These are phyloP conservation scores for Rhea pennata DNA, from an alignment of 2,113 vertebrate genomes.

Conservation along the genomic window DNA sequence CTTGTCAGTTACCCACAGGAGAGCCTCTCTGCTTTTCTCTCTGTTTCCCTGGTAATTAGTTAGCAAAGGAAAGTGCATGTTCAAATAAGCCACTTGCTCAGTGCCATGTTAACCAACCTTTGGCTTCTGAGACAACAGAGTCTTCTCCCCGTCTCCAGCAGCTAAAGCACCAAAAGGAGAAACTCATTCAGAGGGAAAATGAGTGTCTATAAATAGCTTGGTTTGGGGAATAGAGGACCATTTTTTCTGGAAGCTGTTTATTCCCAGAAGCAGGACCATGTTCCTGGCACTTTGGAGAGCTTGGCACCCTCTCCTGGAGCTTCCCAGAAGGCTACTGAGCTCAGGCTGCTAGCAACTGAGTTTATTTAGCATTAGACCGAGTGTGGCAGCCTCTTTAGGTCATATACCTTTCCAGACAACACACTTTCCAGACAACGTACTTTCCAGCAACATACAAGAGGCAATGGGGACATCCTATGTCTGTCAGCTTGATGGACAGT, in stretches of 20 bases:
- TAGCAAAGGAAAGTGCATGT: not conserved
- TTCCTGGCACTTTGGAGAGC: not conserved
- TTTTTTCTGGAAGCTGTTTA: not conserved
- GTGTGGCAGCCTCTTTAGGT: not conserved
- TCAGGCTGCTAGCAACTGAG: not conserved
- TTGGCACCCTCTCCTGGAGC: not conserved
- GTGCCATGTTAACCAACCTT: not conserved
- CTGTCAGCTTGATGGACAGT: not conserved
- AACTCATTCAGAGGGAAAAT: not conserved
- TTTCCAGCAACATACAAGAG: not conserved
- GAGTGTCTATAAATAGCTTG: not conserved
- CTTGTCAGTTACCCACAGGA: not conserved
- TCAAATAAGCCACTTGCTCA: not conserved
- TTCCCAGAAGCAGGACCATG: not conserved
- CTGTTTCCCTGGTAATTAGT: not conserved
- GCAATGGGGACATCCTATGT: not conserved
- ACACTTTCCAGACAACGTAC: too few relatives aligned
- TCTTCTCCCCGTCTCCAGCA: not conserved
- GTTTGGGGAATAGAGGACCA: not conserved
- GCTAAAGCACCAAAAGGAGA: not conserved
- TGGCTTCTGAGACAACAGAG: not conserved
- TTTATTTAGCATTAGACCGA: not conserved
- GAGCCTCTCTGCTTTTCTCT: not conserved
- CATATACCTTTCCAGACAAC: accelerated
- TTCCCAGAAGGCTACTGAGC: not conserved